Evolutionary conservation across 2,888 invertebrate species (phyloP).

Genomic region (Nasonia oneida): DNA sequence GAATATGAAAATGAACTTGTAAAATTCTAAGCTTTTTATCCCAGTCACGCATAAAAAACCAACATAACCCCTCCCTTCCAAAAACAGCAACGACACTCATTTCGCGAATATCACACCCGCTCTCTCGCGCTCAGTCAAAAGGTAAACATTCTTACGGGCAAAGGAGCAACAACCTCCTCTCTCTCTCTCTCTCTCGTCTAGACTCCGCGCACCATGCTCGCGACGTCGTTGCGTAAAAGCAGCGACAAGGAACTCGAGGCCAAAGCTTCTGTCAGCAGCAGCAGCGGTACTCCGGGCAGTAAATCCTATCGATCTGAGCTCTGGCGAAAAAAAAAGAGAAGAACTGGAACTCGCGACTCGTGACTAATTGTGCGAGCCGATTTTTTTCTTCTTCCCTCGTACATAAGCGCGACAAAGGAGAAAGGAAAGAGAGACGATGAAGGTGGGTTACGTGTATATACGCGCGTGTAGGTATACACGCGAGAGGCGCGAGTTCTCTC

Average conservation of each 20-base stretch:
- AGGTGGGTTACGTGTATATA: not conserved
- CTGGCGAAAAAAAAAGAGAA: not conserved
- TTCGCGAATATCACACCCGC: not conserved
- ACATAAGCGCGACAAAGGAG: conserved; percentile 43
- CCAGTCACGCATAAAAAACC: not conserved
- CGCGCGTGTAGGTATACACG: not conserved
- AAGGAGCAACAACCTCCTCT: conserved; percentile 53
- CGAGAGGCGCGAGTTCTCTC: conserved; percentile 30
- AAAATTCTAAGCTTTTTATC: not conserved
- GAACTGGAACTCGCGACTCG: conserved; percentile 40
- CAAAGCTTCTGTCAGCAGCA: not conserved
- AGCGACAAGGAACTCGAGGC: not conserved
- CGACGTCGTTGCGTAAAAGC: conserved; percentile 23
- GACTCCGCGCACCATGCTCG: not conserved
- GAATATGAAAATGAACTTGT: not conserved
- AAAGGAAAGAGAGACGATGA: conserved; percentile 34
- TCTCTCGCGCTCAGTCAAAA: conserved; percentile 5
- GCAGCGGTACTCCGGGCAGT: conserved; percentile 8
- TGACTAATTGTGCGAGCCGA: conserved; percentile 49
- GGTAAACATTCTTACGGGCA: conserved; percentile 29
- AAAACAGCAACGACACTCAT: not conserved
- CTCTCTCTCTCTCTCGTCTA: conserved; percentile 1
- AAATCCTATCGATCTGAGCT: conserved; percentile 51
- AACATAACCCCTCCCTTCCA: no score
- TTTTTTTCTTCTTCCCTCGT: conserved; percentile 38